Evolutionary conservation across 2,113 vertebrate genomes (phyloP).

Genomic region (Thalassarche chlororhynchos): DNA sequence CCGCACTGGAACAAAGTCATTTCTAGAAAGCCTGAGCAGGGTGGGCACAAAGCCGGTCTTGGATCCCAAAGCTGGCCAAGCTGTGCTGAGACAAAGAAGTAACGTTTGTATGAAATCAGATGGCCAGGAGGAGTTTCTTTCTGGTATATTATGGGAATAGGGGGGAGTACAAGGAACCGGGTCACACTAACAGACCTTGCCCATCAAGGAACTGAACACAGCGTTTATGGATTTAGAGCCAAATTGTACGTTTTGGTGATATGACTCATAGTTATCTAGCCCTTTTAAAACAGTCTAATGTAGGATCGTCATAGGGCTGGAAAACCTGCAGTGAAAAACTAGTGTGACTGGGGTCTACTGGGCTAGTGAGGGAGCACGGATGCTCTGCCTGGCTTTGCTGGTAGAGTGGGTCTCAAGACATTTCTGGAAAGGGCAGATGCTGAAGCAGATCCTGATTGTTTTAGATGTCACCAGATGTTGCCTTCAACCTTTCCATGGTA

Average conservation of each 20-base stretch:
- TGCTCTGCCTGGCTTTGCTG: background rate
- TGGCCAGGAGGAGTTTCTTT: background rate
- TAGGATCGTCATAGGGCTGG: background rate
- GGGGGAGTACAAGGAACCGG: background rate
- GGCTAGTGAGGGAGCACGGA: background rate
- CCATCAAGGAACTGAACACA: background rate
- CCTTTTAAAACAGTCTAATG: background rate
- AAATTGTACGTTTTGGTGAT: background rate
- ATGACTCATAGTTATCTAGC: background rate
- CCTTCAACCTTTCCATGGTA: background rate
- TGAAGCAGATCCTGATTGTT: background rate
- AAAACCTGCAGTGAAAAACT: background rate
- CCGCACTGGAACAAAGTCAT: background rate
- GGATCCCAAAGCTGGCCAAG: background rate
- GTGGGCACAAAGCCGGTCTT: background rate
- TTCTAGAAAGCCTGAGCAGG: conserved; percentile 36
- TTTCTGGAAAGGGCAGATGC: background rate
- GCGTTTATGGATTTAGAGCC: background rate
- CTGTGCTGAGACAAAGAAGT: background rate
- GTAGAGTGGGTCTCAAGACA: background rate
- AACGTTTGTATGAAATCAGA: background rate
- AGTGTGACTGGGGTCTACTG: background rate
- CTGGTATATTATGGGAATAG: background rate
- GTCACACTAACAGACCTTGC: background rate
- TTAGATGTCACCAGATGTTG: background rate